Evolutionary conservation across 2,797 vertebrate species (phyloP).

Genomic region (Sebastolobus altivelis): DNA sequence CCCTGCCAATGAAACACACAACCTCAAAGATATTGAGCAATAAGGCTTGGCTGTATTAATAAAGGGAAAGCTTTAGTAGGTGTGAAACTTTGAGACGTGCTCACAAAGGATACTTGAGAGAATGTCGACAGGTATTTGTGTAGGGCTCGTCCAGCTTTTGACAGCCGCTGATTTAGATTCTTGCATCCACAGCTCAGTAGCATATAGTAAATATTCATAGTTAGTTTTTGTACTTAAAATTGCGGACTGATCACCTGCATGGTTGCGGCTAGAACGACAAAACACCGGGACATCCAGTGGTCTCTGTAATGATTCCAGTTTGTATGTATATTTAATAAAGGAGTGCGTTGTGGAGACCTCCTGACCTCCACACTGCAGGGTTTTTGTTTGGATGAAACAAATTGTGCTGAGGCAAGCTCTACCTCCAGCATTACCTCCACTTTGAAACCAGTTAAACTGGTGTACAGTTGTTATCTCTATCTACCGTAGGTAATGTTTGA

Average conservation of each 20-base stretch:
- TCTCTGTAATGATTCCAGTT: neutral
- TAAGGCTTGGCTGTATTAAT: slow-evolving; percentile 25
- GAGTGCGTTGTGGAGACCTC: neutral
- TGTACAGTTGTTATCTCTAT: too few relatives aligned
- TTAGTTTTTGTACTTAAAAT: neutral
- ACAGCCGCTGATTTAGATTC: slow-evolving; percentile 16
- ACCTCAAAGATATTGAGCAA: slow-evolving; percentile 49
- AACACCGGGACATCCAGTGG: neutral
- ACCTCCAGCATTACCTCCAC: too few relatives aligned
- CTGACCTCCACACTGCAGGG: slow-evolving; percentile 19
- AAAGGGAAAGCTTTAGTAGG: slow-evolving; percentile 36
- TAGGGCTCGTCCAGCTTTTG: slow-evolving; percentile 7
- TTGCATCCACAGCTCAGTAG: slow-evolving; percentile 6
- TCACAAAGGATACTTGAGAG: slow-evolving; percentile 38
- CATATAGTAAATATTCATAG: neutral
- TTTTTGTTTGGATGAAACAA: slow-evolving; percentile 37
- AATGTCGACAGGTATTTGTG: slow-evolving; percentile 38
- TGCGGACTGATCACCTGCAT: neutral
- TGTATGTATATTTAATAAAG: slow-evolving; percentile 3
- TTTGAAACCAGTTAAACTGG: too few relatives aligned
- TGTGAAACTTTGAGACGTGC: slow-evolving; percentile 32
- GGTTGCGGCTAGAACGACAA: neutral
- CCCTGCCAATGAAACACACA: slow-evolving; percentile 38
- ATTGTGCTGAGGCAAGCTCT: neutral
- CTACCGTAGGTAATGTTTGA: too few relatives aligned